phyloP scores from a whole-genome alignment of 2,797 vertebrate genomes.

The Microchirus variegatus region DNA sequence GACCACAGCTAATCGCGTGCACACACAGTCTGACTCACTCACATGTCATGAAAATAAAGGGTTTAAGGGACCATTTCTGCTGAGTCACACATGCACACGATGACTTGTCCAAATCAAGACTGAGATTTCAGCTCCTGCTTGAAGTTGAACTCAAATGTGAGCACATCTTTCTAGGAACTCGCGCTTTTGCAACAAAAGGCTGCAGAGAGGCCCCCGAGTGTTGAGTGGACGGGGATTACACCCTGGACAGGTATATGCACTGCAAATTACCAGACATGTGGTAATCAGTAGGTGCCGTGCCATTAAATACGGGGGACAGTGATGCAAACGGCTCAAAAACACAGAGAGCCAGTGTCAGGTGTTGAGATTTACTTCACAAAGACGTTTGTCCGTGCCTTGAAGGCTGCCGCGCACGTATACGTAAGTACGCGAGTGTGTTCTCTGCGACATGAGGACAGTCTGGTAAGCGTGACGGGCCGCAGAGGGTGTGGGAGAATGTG shows the following conservation, averaged over 20 bases:
- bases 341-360: slow-evolving; percentile 62
- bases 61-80: slow-evolving; percentile 17
- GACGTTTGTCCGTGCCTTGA: slow-evolving; percentile 23
- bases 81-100: slow-evolving; percentile 37
- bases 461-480: slow-evolving; percentile 19
- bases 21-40: slow-evolving; percentile 46
- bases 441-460: slow-evolving; percentile 10
- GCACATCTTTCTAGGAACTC: neutral
- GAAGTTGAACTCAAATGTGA: neutral
- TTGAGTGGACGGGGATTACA: slow-evolving; percentile 68
- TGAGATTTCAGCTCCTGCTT: neutral
- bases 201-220: slow-evolving; percentile 54
- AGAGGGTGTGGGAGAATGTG: slow-evolving; percentile 79
- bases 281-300: slow-evolving; percentile 72
- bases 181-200: neutral
- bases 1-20: slow-evolving; percentile 14
- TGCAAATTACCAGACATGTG: slow-evolving; percentile 73
- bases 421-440: slow-evolving; percentile 27
- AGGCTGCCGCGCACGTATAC: no score
- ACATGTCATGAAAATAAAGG: slow-evolving; percentile 38
- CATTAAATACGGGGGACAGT: slow-evolving; percentile 65
- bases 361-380: slow-evolving; percentile 65
- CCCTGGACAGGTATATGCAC: slow-evolving; percentile 79
- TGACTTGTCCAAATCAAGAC: slow-evolving; percentile 9
- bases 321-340: slow-evolving; percentile 62